These are phyloP conservation scores for Lagopus leucura DNA, from an alignment of 2,113 vertebrate genomes.

Conservation along the genomic window DNA sequence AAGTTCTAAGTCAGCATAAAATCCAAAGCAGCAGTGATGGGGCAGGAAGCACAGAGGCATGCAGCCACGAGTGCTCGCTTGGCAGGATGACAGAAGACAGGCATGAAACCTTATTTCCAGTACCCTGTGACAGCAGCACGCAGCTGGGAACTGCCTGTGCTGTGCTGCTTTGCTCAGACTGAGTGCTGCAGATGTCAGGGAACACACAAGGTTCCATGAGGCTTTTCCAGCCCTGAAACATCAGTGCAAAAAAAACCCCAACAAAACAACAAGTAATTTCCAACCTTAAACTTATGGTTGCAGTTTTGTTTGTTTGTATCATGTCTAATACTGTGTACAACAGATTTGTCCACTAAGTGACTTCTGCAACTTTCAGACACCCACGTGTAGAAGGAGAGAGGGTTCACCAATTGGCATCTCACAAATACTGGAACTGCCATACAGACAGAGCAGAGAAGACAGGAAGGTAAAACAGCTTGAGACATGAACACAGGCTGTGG, in stretches of 20 bases:
- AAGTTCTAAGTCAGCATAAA: background rate
- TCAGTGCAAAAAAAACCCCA: background rate
- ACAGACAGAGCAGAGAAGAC: background rate
- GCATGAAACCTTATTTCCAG: rapidly evolving
- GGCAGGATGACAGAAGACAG: too few relatives aligned
- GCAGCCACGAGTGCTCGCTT: background rate
- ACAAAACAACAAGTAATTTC: background rate
- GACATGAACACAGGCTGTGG: background rate
- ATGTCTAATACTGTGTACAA: background rate
- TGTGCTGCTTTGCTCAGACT: too few relatives aligned
- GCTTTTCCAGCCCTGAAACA: background rate
- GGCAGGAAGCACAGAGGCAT: background rate
- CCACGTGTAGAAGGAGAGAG: rapidly evolving
- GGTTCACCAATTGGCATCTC: rapidly evolving
- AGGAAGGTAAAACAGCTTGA: background rate
- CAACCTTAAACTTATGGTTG: background rate
- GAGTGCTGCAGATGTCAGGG: background rate
- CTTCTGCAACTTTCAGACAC: background rate
- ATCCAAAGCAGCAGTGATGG: background rate
- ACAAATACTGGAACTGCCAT: background rate
- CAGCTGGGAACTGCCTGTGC: rapidly evolving
- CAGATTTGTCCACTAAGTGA: background rate
- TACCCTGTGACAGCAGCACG: too few relatives aligned
- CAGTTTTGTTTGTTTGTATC: background rate
- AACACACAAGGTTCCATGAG: rapidly evolving